Base-by-base conservation (phyloP, 2,113 vertebrate species). In the Leptosomus discolor region DNA sequence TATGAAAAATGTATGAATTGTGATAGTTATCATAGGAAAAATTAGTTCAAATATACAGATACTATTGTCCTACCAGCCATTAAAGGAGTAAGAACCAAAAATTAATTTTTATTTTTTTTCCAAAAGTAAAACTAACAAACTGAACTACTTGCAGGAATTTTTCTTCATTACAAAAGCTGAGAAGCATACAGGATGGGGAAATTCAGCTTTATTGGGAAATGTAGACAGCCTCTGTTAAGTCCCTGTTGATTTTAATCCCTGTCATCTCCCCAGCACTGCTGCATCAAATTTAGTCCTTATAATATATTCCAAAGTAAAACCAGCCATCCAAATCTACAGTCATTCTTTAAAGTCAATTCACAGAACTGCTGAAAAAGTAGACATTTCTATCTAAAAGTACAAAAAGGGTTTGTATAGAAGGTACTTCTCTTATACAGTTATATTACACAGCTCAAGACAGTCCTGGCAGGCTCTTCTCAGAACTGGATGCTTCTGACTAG, bases 341-440 rank as follows among this genome's bases (percentile, higher is more conserved):
- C 80, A 93, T 83, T 95, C 94, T 95, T 91, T 74, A 82, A 96
- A 96, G 89, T 97, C 98, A 98, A 98, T 97, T 98, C 97, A 97
- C 68, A 98, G 97, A 98, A 98, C 97, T 96, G 98, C 96, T 98
- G 97, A 98, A 98, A 98, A 98, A 98, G 97, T 98, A 98, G 97
- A 97, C 93, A 97, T 98, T 97, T 98, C 98, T 98, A 98, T 98
- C 97, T 98, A 97, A 97, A 97, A 98, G 97, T 98, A 98, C 79
- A 98, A 98, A 98, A 98, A 96, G 88, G 74, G 87, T 96, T 97
- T 95, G 96, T 98, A 98, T 97, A 98, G 98, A 98, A 98, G 98
- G 96, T 97, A 92, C 88, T 98, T 98, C 96, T 98, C 97, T 98
- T 97, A 94, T 97, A 98, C 97, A 98, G 58, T 90, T 98, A 98